phyloP scores from a whole-genome alignment of 1,140 invertebrate genomes.

The Polyergus mexicanus region DNA sequence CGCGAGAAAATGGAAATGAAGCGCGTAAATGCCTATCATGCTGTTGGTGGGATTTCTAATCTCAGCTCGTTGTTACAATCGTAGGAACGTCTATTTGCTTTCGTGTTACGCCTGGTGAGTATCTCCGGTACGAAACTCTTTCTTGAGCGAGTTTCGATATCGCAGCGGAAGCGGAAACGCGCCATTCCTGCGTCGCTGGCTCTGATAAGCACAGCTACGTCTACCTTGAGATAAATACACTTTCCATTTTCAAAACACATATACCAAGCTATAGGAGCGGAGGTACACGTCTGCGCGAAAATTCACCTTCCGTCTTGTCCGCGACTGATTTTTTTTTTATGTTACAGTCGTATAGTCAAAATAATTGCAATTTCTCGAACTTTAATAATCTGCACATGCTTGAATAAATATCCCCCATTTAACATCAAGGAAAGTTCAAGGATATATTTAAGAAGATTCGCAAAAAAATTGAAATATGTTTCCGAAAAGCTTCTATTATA shows the following conservation, averaged over 20 bases:
- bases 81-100: slow-evolving; percentile 56
- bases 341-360: not conserved
- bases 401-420: not conserved
- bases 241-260: slow-evolving; percentile 66
- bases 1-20: slow-evolving; percentile 22
- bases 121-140: slow-evolving; percentile 66
- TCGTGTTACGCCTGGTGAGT: slow-evolving; percentile 23
- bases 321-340: not conserved
- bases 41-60: slow-evolving; percentile 33
- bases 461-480: slow-evolving; percentile 10
- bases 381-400: not conserved
- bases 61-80: slow-evolving; percentile 20
- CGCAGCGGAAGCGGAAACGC: slow-evolving; percentile 71
- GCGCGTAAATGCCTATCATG: slow-evolving; percentile 6
- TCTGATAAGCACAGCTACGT: slow-evolving; percentile 67
- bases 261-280: slow-evolving; percentile 17
- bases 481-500: not conserved
- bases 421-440: not conserved
- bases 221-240: slow-evolving; percentile 65
- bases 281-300: slow-evolving; percentile 18
- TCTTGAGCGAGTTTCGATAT: slow-evolving; percentile 69
- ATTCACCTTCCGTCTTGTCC: slow-evolving; percentile 25
- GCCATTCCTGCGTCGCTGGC: slow-evolving; percentile 65
- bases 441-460: not conserved
- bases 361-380: not conserved